Percentiles rank a stretch among this genome's conserved stretches.
These are phyloP conservation scores for Passer domesticus DNA, from an alignment of 2,113 vertebrate species.

Conservation along the genomic window DNA sequence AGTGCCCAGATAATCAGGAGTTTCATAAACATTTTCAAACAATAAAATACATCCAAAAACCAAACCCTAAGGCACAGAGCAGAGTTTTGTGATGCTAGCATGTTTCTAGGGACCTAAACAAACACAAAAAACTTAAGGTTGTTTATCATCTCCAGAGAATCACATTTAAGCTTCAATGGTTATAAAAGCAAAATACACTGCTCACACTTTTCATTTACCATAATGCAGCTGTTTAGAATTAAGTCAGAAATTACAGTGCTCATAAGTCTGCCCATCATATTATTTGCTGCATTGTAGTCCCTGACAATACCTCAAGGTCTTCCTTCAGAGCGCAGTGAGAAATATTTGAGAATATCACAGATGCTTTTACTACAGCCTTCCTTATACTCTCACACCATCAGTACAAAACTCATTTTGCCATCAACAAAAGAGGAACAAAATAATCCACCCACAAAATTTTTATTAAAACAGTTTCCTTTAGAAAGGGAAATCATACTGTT, in stretches of 20 bases:
- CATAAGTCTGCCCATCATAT: background rate
- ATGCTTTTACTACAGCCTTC: background rate
- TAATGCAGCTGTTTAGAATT: background rate
- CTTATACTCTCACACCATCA: background rate
- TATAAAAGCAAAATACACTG: background rate
- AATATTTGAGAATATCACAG: background rate
- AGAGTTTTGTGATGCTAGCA: background rate
- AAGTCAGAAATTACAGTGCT: background rate
- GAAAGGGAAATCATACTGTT: background rate
- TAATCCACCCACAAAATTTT: background rate
- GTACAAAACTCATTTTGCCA: background rate
- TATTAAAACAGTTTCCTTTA: background rate
- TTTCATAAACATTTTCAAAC: background rate
- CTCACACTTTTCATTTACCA: background rate
- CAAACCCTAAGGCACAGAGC: background rate
- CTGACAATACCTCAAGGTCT: background rate
- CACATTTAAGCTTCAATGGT: background rate
- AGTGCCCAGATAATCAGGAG: background rate
- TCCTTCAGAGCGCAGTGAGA: background rate
- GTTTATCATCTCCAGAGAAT: background rate
- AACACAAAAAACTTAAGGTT: background rate
- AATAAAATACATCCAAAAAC: background rate
- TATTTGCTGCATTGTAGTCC: background rate
- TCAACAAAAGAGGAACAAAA: background rate
- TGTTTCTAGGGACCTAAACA: background rate